Evolutionary conservation across 30 jellyfish, hydroid and myxozoan species (phyloP), one percentile per base, ranked within the genome.

Genomic region (Euphysa ruthae): DNA sequence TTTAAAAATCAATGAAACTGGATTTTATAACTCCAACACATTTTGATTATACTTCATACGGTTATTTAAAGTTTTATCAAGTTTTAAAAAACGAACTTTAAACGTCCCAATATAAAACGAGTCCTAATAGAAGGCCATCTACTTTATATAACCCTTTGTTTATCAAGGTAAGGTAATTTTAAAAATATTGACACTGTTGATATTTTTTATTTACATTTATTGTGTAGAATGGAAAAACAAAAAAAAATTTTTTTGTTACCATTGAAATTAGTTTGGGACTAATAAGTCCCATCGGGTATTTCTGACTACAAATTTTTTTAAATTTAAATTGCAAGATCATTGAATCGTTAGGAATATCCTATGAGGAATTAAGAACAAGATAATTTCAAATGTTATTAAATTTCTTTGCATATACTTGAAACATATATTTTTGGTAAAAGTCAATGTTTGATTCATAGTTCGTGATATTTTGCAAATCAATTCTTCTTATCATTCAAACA

Each of bases 381-480:
- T n/a, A n/a, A n/a, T n/a, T n/a, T 38, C n/a, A 38, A n/a, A 38
- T 8, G n/a, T n/a, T 8, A 38, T 8, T 8, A 8, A 38, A 8
- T 38, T 38, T 38, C 52, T 38, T 38, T 8, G 52, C n/a, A 8
- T 12, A 38, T 38, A 38, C 52, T 8, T 38, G 52, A 38, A 8
- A 38, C 52, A 38, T 8, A 38, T 8, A 8, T 12, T 38, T 38
- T n/a, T 8, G 12, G n/a, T 38, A 8, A 8, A 8, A 38, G 52
- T 12, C n/a, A n/a, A 38, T 38, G 12, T 38, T 38, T 38, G n/a
- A n/a, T n/a, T n/a, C n/a, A n/a, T n/a, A 64, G 66, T 71, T 75
- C 66, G 42, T 75, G 86, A 84, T 64, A 75, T 10, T n/a, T 63
- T 63, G 51, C 55, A 1, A 75, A 75, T 62, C 87, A 75, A 55